Conservation (phyloP, 2,888 invertebrate species). For the Clitarchus hookeri region DNA sequence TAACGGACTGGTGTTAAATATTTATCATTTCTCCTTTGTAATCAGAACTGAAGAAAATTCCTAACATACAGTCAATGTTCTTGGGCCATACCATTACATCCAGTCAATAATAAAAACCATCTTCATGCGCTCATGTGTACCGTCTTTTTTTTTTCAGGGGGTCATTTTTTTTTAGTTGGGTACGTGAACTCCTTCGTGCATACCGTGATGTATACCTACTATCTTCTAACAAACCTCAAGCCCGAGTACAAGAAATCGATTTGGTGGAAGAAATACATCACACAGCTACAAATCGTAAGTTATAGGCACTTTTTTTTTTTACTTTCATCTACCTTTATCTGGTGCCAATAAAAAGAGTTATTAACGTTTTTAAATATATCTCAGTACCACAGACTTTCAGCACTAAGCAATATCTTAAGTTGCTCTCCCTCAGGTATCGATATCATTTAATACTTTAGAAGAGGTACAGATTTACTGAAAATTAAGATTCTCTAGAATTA, state of each 20-base stretch:
- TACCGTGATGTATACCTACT: conserved; percentile 81
- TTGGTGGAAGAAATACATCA: conserved; percentile 87
- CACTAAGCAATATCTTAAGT: too few relatives aligned
- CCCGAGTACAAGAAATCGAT: conserved; percentile 59
- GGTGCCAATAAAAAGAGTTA: background rate
- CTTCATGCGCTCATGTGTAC: too few relatives aligned
- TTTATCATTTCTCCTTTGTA: too few relatives aligned
- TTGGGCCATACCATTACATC: too few relatives aligned
- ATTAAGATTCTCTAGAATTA: too few relatives aligned
- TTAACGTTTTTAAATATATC: background rate
- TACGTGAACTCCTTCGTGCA: conserved; percentile 77
- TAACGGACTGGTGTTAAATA: too few relatives aligned
- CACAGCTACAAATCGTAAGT: conserved; percentile 76
- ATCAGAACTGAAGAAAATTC: too few relatives aligned
- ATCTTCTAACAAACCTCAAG: conserved; percentile 68
- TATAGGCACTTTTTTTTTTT: background rate
- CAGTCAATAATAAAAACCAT: too few relatives aligned
- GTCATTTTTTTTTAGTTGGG: conserved; percentile 68
- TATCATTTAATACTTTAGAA: too few relatives aligned
- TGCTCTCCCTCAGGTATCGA: too few relatives aligned
- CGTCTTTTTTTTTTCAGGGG: conserved; percentile 56
- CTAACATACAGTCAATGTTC: too few relatives aligned
- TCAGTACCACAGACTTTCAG: background rate
- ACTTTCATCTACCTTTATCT: background rate
- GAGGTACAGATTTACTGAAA: too few relatives aligned